Evolutionary conservation across 2,888 invertebrate species (phyloP).

Genomic region (Diarsia mendica): DNA sequence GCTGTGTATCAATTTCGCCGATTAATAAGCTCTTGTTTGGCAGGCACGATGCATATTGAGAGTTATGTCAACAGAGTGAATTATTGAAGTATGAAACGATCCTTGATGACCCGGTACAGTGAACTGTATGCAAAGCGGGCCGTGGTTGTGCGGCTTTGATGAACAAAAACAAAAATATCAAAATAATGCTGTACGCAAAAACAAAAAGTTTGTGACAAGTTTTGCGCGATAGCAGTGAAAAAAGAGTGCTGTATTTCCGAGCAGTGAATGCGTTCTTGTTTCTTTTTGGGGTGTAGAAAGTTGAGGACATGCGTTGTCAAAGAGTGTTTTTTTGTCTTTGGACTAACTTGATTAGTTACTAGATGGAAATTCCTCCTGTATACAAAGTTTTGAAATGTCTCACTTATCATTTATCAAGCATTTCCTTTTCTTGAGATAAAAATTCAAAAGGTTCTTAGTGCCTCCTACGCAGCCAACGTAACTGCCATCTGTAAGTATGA

Average conservation of each 20-base stretch:
- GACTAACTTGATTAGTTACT: neutral
- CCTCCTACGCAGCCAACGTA: conserved; percentile 23
- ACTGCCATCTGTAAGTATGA: neutral
- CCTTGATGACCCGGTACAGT: neutral
- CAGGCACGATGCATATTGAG: conserved; percentile 32
- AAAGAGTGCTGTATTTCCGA: conserved; percentile 11
- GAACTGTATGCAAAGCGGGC: neutral
- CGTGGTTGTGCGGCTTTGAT: neutral
- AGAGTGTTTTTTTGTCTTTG: neutral
- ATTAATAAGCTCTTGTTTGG: conserved; percentile 53
- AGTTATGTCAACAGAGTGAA: conserved; percentile 17
- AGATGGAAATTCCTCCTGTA: neutral
- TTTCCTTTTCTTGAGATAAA: conserved; percentile 25
- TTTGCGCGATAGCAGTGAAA: neutral
- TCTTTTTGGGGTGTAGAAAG: neutral
- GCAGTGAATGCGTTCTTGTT: neutral
- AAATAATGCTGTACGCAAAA: conserved; percentile 8
- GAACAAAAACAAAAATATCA: neutral
- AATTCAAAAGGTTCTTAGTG: conserved; percentile 13
- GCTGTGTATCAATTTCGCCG: conserved; percentile 45
- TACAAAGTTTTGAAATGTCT: neutral
- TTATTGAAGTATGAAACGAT: conserved; percentile 11
- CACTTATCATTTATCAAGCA: neutral
- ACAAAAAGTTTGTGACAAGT: conserved; percentile 18
- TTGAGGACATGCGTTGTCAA: neutral